Percentiles rank a stretch among this genome's conserved stretches.
phyloP scores from a whole-genome alignment of 2,888 invertebrate genomes.

The Germaria angustata region DNA sequence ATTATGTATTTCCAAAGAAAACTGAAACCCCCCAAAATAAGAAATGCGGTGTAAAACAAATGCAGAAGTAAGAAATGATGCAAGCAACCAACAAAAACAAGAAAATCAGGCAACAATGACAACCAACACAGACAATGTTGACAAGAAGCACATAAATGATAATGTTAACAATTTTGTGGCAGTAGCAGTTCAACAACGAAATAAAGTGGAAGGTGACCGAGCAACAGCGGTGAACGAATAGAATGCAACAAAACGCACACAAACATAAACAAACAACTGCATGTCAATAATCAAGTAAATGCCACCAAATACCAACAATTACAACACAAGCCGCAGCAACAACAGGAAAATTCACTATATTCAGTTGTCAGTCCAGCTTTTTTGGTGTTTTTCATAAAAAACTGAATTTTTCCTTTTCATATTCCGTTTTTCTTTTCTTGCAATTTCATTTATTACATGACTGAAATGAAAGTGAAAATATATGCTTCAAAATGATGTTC shows the following conservation, averaged over 20 bases:
- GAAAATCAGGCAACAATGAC: not conserved
- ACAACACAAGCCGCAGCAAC: not conserved
- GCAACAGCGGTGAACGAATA: not conserved
- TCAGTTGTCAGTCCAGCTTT: constrained; percentile 13
- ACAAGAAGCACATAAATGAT: constrained; percentile 48
- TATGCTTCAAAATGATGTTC: not conserved
- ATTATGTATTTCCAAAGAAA: constrained; percentile 9
- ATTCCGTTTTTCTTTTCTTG: not conserved
- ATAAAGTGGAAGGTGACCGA: constrained; percentile 13
- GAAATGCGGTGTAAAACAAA: too few relatives aligned
- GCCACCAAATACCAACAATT: constrained; percentile 23
- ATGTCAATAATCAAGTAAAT: constrained; percentile 36
- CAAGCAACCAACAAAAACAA: not conserved
- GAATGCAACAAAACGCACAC: constrained; percentile 16
- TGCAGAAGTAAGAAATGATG: constrained; percentile 1
- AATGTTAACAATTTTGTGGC: constrained; percentile 66
- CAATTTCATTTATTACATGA: constrained; percentile 62
- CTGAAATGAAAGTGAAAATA: constrained; percentile 63
- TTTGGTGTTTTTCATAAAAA: constrained; percentile 37
- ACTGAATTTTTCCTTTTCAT: constrained; percentile 17
- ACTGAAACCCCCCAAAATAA: not conserved
- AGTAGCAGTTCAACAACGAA: constrained; percentile 45
- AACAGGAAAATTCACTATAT: constrained; percentile 17
- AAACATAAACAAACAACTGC: constrained; percentile 26
- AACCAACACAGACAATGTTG: constrained; percentile 1